These are phyloP conservation scores for Archocentrus centrarchus DNA, from an alignment of 2,113 vertebrate species.

Conservation along the genomic window DNA sequence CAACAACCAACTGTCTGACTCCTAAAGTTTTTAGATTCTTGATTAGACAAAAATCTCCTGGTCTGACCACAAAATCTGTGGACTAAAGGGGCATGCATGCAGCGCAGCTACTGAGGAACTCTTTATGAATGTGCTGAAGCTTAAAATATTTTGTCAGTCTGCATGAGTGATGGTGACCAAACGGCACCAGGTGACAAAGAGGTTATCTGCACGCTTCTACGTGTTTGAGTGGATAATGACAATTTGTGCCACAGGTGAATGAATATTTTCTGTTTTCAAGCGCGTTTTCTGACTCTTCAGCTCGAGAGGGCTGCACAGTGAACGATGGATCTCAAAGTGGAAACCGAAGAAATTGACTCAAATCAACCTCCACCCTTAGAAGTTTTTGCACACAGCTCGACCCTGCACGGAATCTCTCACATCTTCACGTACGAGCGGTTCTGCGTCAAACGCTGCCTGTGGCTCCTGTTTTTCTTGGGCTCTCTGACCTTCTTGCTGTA, in stretches of 20 bases:
- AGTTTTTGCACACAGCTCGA: conserved; percentile 93
- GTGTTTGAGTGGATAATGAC: conserved; percentile 34
- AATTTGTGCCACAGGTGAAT: conserved; percentile 66
- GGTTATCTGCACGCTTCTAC: conserved; percentile 34
- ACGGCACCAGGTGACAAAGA: conserved; percentile 30
- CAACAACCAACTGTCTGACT: conserved; percentile 9
- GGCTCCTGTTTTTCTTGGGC: conserved; percentile 92
- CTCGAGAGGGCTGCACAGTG: background rate
- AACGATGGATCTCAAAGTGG: conserved; percentile 93
- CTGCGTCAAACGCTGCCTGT: conserved; percentile 90
- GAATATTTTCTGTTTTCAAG: conserved; percentile 21
- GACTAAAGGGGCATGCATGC: background rate
- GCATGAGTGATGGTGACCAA: conserved; percentile 54
- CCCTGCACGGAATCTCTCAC: no score
- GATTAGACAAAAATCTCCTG: background rate
- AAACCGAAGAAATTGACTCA: conserved; percentile 88
- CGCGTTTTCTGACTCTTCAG: conserved; percentile 15
- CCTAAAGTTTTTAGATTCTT: background rate
- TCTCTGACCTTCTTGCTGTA: conserved; percentile 90
- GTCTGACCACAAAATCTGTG: conserved; percentile 10
- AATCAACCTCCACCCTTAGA: conserved; percentile 89
- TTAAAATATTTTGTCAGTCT: background rate
- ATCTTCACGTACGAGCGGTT: conserved; percentile 79
- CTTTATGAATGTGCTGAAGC: conserved; percentile 27
- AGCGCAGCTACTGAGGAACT: conserved; percentile 26